These are phyloP conservation scores for Rhagoletis pomonella DNA, from an alignment of 1,140 invertebrate genomes.

Conservation along the genomic window DNA sequence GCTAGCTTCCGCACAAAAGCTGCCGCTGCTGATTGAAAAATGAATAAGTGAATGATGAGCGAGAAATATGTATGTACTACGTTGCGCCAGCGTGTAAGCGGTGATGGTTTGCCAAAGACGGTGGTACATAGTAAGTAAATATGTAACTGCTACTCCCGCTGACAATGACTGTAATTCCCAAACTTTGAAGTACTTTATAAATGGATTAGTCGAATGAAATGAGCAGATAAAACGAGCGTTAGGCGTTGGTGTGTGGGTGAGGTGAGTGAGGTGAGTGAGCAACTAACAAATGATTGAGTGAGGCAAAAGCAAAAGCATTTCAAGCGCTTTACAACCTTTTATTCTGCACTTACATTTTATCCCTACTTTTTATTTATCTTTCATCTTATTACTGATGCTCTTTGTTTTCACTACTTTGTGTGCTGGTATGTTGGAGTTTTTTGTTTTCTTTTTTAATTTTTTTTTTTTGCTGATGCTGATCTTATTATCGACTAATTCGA, in stretches of 20 bases:
- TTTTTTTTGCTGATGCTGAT: not conserved
- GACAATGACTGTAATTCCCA: not conserved
- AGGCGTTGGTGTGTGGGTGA: not conserved
- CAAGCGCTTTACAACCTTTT: not conserved
- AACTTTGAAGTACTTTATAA: conserved; percentile 37
- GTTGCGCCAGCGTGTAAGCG: no score
- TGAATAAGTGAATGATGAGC: conserved; percentile 44
- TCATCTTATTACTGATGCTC: not conserved
- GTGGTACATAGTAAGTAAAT: no score
- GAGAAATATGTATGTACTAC: no score
- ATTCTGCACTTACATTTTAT: not conserved
- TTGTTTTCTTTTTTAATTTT: not conserved
- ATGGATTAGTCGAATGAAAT: conserved; percentile 44
- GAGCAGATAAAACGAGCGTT: not conserved
- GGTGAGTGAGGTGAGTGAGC: not conserved
- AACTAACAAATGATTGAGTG: conserved; percentile 7
- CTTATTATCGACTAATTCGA: conserved; percentile 7
- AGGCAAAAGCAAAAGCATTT: not conserved
- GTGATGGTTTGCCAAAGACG: no score
- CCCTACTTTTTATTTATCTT: not conserved
- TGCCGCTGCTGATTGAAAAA: conserved; percentile 46
- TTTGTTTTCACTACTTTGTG: not conserved
- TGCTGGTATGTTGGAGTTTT: not conserved
- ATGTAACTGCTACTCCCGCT: not conserved
- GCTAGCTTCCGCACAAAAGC: not conserved